Evolutionary conservation across 2,888 invertebrate genomes (phyloP), one percentile per base, ranked within the genome.

Genomic region (Tetragonula carbonaria): DNA sequence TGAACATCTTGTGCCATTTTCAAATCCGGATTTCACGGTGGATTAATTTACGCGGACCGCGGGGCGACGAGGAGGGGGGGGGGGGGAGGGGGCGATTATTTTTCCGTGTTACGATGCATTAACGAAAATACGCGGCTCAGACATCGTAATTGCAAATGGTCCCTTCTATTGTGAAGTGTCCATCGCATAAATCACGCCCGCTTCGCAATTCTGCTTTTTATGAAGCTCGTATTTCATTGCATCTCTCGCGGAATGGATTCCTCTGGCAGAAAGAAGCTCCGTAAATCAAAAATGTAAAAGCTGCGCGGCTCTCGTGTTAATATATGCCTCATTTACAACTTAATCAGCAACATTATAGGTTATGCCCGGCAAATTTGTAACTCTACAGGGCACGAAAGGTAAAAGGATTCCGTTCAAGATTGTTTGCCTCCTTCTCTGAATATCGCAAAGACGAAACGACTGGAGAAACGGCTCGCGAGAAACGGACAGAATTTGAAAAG

Each of bases 101-200:
- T 78, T 70, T 71, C 72, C 51, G 16, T 23, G 59, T 59, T 78
- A 78, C 80, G 78, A 65, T 71, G 70, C 74, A 74, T 82, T 74
- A 74, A 82, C 70, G 45, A 59, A 82, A 82, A 82, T 70, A 63
- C 70, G 70, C 59, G 82, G 70, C 74, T 71, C 82, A 74, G 82
- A 82, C 74, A 82, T 74, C 70, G 74, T 82, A 82, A 82, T 82
- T 82, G 74, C 82, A 82, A 82, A 82, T 74, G 82, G 82, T 74
- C 74, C 70, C 82, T 70, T 82, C 75, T 76, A 82, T 82, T 82
- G 82, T 55, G 67, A 66, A 78, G 71, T 82, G 82, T 82, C 82
- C 82, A 76, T 67, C 71, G 62, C 51, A 67, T 82, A 82, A 82
- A 82, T 82, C 82, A 82, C 14, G 71, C 21, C 66, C 55, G 83